phyloP scores from a whole-genome alignment of 2,113 vertebrate species.

The Odobenus rosmarus region DNA sequence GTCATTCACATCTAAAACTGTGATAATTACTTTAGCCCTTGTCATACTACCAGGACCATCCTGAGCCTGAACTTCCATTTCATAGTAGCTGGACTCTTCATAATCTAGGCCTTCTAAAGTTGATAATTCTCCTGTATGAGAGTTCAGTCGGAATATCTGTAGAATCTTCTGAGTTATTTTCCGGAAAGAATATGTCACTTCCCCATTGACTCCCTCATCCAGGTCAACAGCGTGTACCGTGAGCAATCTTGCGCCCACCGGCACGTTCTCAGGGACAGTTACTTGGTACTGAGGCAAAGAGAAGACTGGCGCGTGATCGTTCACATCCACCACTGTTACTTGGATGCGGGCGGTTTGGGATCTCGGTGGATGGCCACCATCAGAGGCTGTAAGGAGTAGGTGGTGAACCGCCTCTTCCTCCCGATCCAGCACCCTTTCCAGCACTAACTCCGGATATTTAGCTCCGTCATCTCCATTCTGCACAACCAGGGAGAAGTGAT shows the following conservation, averaged over 20 bases:
- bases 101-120: slow-evolving; percentile 77
- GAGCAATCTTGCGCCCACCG: slow-evolving; percentile 81
- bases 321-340: slow-evolving; percentile 84
- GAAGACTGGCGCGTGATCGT: slow-evolving; percentile 85
- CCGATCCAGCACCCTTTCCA: slow-evolving; percentile 85
- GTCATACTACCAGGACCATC: slow-evolving; percentile 85
- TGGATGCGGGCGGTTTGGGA: slow-evolving; percentile 85
- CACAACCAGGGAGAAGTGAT: slow-evolving; percentile 85
- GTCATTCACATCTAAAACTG: slow-evolving; percentile 87
- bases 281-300: slow-evolving; percentile 83
- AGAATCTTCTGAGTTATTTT: slow-evolving; percentile 72
- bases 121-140: slow-evolving; percentile 73
- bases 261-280: slow-evolving; percentile 84
- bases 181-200: slow-evolving; percentile 79
- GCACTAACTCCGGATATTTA: slow-evolving; percentile 87
- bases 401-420: slow-evolving; percentile 81
- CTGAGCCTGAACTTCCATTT: slow-evolving; percentile 84
- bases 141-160: slow-evolving; percentile 72
- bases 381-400: slow-evolving; percentile 84
- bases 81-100: slow-evolving; percentile 77
- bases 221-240: slow-evolving; percentile 85
- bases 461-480: slow-evolving; percentile 80
- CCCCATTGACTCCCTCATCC: slow-evolving; percentile 83
- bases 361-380: slow-evolving; percentile 87
- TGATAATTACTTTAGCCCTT: slow-evolving; percentile 85